These are phyloP conservation scores for Indicator maculatus DNA, from an alignment of 2,113 vertebrate species.

Conservation along the genomic window DNA sequence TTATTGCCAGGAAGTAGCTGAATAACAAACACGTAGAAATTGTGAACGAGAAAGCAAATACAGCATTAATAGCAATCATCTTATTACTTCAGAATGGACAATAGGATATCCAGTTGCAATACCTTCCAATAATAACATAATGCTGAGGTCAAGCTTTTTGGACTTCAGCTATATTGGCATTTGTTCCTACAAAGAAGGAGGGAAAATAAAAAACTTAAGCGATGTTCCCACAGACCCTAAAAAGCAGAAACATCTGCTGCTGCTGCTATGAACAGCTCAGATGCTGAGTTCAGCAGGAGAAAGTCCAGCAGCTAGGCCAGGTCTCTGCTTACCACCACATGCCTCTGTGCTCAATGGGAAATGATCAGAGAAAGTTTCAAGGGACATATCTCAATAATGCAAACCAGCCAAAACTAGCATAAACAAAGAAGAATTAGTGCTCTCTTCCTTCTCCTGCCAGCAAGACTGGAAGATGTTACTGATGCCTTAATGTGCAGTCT, in stretches of 20 bases:
- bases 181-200: constrained; percentile 21
- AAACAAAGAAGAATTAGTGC: constrained; percentile 31
- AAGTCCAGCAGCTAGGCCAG: constrained; percentile 46
- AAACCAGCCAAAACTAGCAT: constrained; percentile 30
- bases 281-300: constrained; percentile 58
- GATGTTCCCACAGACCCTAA: constrained; percentile 69
- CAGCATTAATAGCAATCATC: not conserved
- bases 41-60: constrained; percentile 28
- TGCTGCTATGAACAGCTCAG: constrained; percentile 1
- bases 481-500: constrained; percentile 1
- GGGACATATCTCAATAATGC: constrained; percentile 50
- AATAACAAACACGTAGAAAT: constrained; percentile 28
- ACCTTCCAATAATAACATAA: constrained; percentile 42
- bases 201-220: not conserved
- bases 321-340: constrained; percentile 30
- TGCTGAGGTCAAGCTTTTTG: constrained; percentile 51
- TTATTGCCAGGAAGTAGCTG: constrained; percentile 36
- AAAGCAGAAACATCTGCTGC: constrained; percentile 75
- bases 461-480: constrained; percentile 31
- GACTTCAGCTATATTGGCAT: constrained; percentile 44
- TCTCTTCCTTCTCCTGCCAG: not conserved
- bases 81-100: constrained; percentile 34
- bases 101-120: not conserved
- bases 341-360: constrained; percentile 40
- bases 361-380: constrained; percentile 36